phyloP scores from a whole-genome alignment of 1,140 invertebrate genomes.

The Ips typographus region DNA sequence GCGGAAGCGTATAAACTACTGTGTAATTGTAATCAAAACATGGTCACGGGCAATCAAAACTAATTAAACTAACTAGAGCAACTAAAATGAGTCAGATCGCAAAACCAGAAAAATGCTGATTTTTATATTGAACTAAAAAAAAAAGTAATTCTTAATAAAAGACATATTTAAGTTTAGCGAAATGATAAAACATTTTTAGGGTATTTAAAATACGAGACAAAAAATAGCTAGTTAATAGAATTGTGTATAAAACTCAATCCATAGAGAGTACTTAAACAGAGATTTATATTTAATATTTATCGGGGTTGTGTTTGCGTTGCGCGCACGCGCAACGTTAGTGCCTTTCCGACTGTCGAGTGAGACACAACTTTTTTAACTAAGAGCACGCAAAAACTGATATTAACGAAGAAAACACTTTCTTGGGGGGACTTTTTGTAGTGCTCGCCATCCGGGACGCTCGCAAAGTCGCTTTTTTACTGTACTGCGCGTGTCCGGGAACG shows the following conservation, averaged over 20 bases:
- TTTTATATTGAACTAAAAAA: conserved; percentile 20
- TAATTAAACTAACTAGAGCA: not conserved
- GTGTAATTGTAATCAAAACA: conserved; percentile 37
- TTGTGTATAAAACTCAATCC: conserved; percentile 49
- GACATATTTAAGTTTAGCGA: conserved; percentile 35
- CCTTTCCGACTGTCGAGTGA: conserved; percentile 54
- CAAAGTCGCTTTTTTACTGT: not conserved
- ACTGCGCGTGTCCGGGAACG: too few relatives aligned
- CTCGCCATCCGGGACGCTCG: not conserved
- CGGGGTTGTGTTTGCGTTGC: conserved; percentile 51
- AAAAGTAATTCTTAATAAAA: conserved; percentile 16
- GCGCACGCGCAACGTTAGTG: conserved; percentile 51
- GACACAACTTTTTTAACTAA: conserved; percentile 43
- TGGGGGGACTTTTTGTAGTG: not conserved
- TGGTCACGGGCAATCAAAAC: conserved; percentile 47
- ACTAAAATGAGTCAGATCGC: conserved; percentile 41
- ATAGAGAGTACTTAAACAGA: conserved; percentile 47
- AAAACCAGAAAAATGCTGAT: conserved; percentile 33
- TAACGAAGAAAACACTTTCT: conserved; percentile 5
- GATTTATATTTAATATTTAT: conserved; percentile 52
- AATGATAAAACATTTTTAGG: conserved; percentile 37
- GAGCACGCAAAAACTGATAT: conserved; percentile 24
- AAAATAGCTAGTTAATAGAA: conserved; percentile 46
- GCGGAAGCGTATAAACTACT: not conserved
- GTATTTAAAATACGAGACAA: conserved; percentile 38